These are phyloP conservation scores for Misgurnus anguillicaudatus DNA, from an alignment of 2,113 vertebrate genomes.

Conservation along the genomic window DNA sequence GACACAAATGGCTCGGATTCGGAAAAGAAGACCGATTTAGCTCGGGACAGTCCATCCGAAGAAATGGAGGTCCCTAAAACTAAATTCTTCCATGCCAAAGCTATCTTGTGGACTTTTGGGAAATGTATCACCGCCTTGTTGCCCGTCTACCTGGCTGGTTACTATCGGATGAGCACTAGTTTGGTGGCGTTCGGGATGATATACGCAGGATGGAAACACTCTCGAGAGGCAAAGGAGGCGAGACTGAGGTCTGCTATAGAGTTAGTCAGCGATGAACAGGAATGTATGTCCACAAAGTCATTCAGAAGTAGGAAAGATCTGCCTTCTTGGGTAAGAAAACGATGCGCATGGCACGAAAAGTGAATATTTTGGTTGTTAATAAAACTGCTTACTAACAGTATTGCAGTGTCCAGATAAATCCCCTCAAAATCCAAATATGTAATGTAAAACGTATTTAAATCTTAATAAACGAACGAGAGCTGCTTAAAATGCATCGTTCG, in stretches of 20 bases:
- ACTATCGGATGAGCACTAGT: constrained; percentile 83
- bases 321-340: constrained; percentile 80
- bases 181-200: constrained; percentile 83
- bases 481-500: background rate
- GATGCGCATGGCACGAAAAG: background rate
- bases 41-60: constrained; percentile 34
- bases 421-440: background rate
- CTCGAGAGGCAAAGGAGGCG: constrained; percentile 78
- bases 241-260: constrained; percentile 76
- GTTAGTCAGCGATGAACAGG: constrained; percentile 75
- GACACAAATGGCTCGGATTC: constrained; percentile 17
- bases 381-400: background rate
- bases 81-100: constrained; percentile 66
- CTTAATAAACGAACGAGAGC: background rate
- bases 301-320: constrained; percentile 76
- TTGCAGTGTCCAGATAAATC: background rate
- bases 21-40: constrained; percentile 35
- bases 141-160: constrained; percentile 85
- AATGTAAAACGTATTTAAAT: background rate
- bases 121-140: constrained; percentile 83
- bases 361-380: background rate
- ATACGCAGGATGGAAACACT: constrained; percentile 86
- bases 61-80: constrained; percentile 20
- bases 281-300: constrained; percentile 60
- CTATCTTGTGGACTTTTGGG: constrained; percentile 80